Evolutionary conservation across 2,888 invertebrate species (phyloP).

Genomic region (Athrips mouffetella): DNA sequence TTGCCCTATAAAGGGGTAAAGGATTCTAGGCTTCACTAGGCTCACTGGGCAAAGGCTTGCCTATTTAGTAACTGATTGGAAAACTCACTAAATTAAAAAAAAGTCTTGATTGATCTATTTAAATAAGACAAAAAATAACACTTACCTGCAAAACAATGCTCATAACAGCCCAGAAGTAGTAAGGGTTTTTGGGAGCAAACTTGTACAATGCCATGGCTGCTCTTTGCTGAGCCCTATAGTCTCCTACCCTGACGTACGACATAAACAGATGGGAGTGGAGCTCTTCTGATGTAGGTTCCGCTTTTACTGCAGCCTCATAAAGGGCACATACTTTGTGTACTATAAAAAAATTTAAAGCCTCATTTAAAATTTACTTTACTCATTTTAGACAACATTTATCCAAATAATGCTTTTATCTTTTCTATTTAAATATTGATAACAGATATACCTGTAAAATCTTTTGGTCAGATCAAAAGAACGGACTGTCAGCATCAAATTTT

Average conservation of each 20-base stretch:
- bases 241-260: slow-evolving; percentile 93
- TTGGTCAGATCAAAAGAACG: neutral
- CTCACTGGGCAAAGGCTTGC: too few species aligned
- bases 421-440: too few species aligned
- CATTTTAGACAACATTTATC: too few species aligned
- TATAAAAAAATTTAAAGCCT: slow-evolving; percentile 51
- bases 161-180: slow-evolving; percentile 99
- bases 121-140: too few species aligned
- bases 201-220: slow-evolving; percentile 95
- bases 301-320: slow-evolving; percentile 92
- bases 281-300: slow-evolving; percentile 93
- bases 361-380: slow-evolving; percentile 3
- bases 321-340: slow-evolving; percentile 93
- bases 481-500: neutral
- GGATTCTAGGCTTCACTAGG: too few species aligned
- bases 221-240: slow-evolving; percentile 93
- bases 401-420: too few species aligned
- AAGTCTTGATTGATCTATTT: too few species aligned
- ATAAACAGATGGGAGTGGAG: slow-evolving; percentile 96
- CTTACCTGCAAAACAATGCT: slow-evolving; percentile 94
- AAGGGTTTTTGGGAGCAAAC: slow-evolving; percentile 94
- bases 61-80: too few species aligned
- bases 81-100: too few species aligned
- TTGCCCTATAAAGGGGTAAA: too few species aligned
- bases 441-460: too few species aligned